Base-by-base conservation (phyloP, 2,888 invertebrate species). In the Vesta saturnalis region DNA sequence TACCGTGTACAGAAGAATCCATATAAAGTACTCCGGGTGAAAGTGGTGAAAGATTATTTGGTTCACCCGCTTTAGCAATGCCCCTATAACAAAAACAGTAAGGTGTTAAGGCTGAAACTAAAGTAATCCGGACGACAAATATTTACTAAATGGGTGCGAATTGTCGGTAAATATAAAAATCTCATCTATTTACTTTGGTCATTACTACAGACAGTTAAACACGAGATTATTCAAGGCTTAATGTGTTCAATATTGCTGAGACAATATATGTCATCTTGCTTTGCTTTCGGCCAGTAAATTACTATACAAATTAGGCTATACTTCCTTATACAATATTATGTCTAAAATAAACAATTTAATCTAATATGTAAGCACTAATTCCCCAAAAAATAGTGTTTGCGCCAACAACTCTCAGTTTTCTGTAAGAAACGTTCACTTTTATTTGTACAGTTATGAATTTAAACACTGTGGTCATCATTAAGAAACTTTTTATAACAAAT, bases 41-140 rank as follows among this genome's bases (percentile, higher is more conserved):
- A 80, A 93, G 86, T 60, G 94, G 94, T 73, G 96, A 91, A 76
- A 96, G 89, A 85, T 96, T 96, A 83, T 95, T 95, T 74, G 96
- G 95, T 83, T 96, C 95, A 67, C 95, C 96, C 46, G 95, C 94
- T 87, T 95, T 95, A 71, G 96, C 96, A 79, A 97, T 93, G 65
- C 96, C 96, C 97, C 97, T 97, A 61, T 57, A 71, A 64, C 58
- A 58, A 64, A 64, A 39, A 64, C 59, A 68, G 65, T 65, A 64
- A 65, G 18, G 55, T 35, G 58, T 49, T 23, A 63, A 68, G 43
- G 56, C 19, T 57, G 22, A 52, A 58, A 54, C 54, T 19, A 68
- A 65, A 57, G 46, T 35, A 62, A 66, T 59, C 58, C 58, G 64
- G 64, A 65, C 55, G 60, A 52, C 39, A 58, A 71, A 68, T 71